Evolutionary conservation across 2,113 vertebrate genomes (phyloP).

Genomic region (Paralichthys olivaceus): DNA sequence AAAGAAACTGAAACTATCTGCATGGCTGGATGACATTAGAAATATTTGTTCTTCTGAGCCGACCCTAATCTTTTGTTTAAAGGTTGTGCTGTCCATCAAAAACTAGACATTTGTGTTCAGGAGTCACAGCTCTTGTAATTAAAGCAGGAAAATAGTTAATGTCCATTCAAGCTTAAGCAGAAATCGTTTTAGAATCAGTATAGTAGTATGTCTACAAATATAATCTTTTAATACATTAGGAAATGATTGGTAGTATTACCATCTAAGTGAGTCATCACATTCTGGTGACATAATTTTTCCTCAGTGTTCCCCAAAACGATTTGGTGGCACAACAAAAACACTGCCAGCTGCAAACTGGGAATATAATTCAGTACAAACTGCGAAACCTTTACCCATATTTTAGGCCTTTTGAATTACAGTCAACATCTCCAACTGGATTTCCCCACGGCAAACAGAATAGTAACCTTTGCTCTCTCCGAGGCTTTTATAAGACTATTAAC

Average conservation of each 20-base stretch:
- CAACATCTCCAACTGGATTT: constrained; percentile 5
- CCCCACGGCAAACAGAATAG: constrained; percentile 4
- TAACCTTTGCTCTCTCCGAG: constrained; percentile 24
- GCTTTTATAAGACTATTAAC: constrained; percentile 39
- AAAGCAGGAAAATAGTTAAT: no score
- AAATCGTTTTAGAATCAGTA: no score
- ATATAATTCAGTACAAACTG: not conserved
- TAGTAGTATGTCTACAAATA: not conserved
- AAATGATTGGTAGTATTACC: not conserved
- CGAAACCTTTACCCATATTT: not conserved
- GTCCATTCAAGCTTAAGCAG: no score
- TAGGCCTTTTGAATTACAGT: not conserved
- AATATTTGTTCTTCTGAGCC: not conserved
- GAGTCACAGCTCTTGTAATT: no score
- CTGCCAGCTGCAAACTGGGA: not conserved
- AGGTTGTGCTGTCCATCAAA: not conserved
- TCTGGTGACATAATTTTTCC: not conserved
- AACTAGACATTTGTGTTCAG: not conserved
- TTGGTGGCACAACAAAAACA: not conserved
- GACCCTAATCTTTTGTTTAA: not conserved
- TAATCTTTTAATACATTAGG: not conserved
- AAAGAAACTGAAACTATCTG: not conserved
- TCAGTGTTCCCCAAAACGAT: not conserved
- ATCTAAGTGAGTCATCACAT: not conserved
- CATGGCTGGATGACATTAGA: no score